A percentile compares a stretch with the other conserved stretches of the same genome.
Conservation (phyloP, 2,888 invertebrate species). For the Cremastobaeus sp. region DNA sequence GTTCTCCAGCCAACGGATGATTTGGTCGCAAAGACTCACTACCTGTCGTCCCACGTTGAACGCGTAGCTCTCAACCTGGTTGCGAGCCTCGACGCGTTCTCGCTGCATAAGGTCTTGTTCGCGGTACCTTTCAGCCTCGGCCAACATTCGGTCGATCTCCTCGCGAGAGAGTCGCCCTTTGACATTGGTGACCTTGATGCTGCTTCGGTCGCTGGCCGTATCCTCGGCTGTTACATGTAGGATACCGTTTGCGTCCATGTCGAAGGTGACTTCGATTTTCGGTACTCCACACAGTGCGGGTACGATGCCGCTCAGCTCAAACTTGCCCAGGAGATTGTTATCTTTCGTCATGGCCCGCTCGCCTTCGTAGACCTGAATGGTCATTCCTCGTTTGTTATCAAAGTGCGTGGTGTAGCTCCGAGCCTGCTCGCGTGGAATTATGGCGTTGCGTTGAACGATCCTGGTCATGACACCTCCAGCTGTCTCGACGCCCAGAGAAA, state of each 20-base stretch:
- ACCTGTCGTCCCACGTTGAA: too few species aligned
- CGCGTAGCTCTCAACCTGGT: slow-evolving; percentile 86
- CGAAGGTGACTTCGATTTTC: slow-evolving; percentile 86
- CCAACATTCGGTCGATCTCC: slow-evolving; percentile 89
- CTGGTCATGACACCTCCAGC: slow-evolving; percentile 89
- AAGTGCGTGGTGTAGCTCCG: slow-evolving; percentile 84
- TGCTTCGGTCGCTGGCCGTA: slow-evolving; percentile 84
- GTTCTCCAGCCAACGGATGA: too few species aligned
- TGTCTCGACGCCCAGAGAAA: slow-evolving; percentile 88
- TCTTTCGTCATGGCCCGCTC: slow-evolving; percentile 89
- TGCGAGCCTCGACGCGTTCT: slow-evolving; percentile 84
- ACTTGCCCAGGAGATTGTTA: too few species aligned
- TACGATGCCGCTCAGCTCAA: slow-evolving; percentile 84
- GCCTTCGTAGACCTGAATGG: slow-evolving; percentile 82
- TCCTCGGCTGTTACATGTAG: slow-evolving; percentile 81
- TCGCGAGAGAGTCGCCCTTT: slow-evolving; percentile 88
- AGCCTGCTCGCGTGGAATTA: slow-evolving; percentile 81
- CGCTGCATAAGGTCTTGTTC: slow-evolving; percentile 86
- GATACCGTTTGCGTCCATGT: too few species aligned
- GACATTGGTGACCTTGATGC: slow-evolving; percentile 90
- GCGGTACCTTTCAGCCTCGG: slow-evolving; percentile 86
- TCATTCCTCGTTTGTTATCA: slow-evolving; percentile 84
- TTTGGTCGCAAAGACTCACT: too few species aligned
- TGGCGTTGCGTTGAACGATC: slow-evolving; percentile 81
- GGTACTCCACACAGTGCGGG: slow-evolving; percentile 85